Base-by-base conservation (phyloP, 2,113 vertebrate species). In the Montifringilla adamsi region DNA sequence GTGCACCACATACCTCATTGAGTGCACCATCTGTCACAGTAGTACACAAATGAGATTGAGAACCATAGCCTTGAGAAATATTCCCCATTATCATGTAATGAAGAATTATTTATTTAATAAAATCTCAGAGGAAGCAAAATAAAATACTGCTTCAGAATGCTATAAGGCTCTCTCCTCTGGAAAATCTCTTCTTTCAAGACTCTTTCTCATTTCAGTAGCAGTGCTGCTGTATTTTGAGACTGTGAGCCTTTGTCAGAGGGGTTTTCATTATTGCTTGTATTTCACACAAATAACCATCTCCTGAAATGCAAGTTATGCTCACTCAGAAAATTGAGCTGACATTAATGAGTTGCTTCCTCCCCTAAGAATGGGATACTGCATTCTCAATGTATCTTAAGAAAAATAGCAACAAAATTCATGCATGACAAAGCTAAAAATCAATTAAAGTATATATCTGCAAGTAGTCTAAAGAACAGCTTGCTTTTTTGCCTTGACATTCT, bases 21-120 rank as follows among this genome's bases (percentile, higher is more conserved):
- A 53, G 37, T 62, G 39, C 13, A 22, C 50, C 58, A 62, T 87
- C 70, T 88, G 78, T 87, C 74, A 96, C 28, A 30, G 37, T 69
- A 84, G 85, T 67, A 94, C 80, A 89, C 67, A 91, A 87, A 84
- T 76, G 78, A 68, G 84, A 79, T 55, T 94, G 96, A 94, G 91
- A 97, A 69, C 67, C 86, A 79, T 95, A 96, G 90, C 96, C 96
- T 96, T 92, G 49, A 93, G 89, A 94, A 93, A 81, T 75, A 87
- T 31, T 59, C 77, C 68, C 84, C 69, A 41, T 95, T 94, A 93
- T 41, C 82, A 89, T 19, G 3, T 95, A 95, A 96, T 94, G 92
- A 93, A 87, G 91, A 97, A 83, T 75, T 93, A 56, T 62, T 41
- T 87, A 63, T 95, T 96, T 94, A 81, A 87, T 92, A 91, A 85